Conservation (phyloP, 2,888 invertebrate genomes). For the Pandemis cinnamomeana region DNA sequence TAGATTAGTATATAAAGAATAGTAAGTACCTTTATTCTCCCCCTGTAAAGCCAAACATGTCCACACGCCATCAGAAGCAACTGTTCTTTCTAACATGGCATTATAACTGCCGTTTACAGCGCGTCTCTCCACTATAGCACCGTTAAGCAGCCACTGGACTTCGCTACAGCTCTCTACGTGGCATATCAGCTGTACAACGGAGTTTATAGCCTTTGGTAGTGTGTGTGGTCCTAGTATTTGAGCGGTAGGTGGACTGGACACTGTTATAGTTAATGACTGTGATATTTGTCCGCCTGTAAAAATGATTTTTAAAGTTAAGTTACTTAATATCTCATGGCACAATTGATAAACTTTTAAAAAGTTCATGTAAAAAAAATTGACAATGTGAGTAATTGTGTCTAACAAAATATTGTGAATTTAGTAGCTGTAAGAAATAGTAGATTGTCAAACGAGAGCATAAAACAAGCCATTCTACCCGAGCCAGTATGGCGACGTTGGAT, state of each 20-base stretch:
- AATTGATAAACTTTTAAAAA: too few species aligned
- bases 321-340: background rate
- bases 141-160: constrained; percentile 61
- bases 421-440: too few species aligned
- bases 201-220: constrained; percentile 51
- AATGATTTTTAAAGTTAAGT: background rate
- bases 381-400: too few species aligned
- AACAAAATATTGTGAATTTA: too few species aligned
- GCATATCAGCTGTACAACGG: constrained; percentile 61
- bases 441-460: too few species aligned
- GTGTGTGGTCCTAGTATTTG: constrained; percentile 69
- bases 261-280: constrained; percentile 56
- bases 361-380: too few species aligned
- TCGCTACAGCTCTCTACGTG: constrained; percentile 59
- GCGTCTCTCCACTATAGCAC: constrained; percentile 47
- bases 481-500: too few species aligned
- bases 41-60: constrained; percentile 62
- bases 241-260: constrained; percentile 60
- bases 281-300: constrained; percentile 67
- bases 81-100: constrained; percentile 57
- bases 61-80: constrained; percentile 63
- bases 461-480: too few species aligned
- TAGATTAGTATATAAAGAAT: too few species aligned
- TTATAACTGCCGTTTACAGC: constrained; percentile 51
- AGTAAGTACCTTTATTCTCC: constrained; percentile 54